Evolutionary conservation across 1,140 invertebrate species (phyloP), one percentile per base, ranked within the genome.

Genomic region (Steinernema feltiae): DNA sequence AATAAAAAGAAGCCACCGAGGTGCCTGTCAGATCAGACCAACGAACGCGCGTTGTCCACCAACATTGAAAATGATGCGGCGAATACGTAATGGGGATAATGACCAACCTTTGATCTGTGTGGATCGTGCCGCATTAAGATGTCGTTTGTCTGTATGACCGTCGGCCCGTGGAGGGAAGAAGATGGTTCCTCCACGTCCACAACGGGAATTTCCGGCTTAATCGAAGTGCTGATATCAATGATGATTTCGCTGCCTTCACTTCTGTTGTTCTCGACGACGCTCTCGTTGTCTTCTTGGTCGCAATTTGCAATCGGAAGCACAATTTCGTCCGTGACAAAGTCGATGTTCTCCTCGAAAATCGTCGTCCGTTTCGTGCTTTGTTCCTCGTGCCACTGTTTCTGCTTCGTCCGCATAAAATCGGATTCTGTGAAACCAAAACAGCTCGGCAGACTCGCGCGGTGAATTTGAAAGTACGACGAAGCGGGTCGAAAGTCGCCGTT

Each of bases 301-400:
- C n/a, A n/a, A n/a, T n/a, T n/a, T n/a, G n/a, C n/a, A n/a, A n/a
- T n/a, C n/a, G 53, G 53, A 7, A 27, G 3, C 53, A 21, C 7
- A 21, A 63, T 15, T 15, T 3, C 53, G 53, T 63, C 53, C 7
- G 53, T 63, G 53, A 63, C 53, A 7, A 63, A 27, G 53, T 63
- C 24, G 53, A 63, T 63, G 53, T 63, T 63, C 24, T 63, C 53
- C 53, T 63, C 53, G 53, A 63, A 63, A 3, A 63, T 63, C 53
- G 53, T 63, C 7, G 2, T 63, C 53, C 53, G 53, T 27, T 27
- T 12, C 24, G 2, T 15, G 7, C 7, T 63, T 15, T 63, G 53
- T 21, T n/a, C 53, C 7, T 41, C 35, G 7, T 41, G 35, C 35
- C 35, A 41, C 18, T 41, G 35, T 18, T 18, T 41, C 53, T 63